Evolutionary conservation across 2,888 invertebrate species (phyloP).

Genomic region (Ganaspis brasiliensis): DNA sequence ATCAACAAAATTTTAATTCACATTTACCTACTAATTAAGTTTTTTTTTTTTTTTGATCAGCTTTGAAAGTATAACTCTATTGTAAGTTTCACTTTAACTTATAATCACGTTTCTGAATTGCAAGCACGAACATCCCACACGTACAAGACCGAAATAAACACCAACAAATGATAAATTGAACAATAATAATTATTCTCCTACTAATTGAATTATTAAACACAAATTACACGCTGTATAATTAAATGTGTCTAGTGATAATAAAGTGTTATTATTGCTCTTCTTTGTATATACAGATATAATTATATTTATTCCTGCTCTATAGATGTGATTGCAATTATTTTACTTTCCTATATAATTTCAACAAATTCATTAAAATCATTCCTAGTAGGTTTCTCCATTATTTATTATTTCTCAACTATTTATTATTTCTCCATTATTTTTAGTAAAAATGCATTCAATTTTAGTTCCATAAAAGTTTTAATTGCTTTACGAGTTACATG

Average conservation of each 20-base stretch:
- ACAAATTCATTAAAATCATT: too few species aligned
- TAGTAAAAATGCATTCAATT: too few species aligned
- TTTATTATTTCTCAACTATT: too few species aligned
- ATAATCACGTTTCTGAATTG: neutral
- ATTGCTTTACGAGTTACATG: too few species aligned
- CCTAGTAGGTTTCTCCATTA: too few species aligned
- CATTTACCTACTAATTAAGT: neutral
- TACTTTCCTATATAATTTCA: too few species aligned
- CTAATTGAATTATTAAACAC: neutral
- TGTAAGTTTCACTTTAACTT: conserved; percentile 21
- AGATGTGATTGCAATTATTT: too few species aligned
- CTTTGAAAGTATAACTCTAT: conserved; percentile 14
- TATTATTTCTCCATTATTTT: too few species aligned
- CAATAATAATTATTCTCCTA: neutral
- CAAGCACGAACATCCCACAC: neutral
- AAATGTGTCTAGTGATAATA: neutral
- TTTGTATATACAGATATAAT: too few species aligned
- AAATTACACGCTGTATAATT: neutral
- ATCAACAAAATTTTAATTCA: neutral
- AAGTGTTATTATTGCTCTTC: too few species aligned
- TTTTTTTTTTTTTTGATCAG: neutral
- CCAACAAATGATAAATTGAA: neutral
- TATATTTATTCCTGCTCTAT: too few species aligned
- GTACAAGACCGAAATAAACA: neutral
- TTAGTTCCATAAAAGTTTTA: too few species aligned